Evolutionary conservation across 1,140 invertebrate genomes (phyloP), one percentile per base, ranked within the genome.

Genomic region (Lutraria rhynchaena): DNA sequence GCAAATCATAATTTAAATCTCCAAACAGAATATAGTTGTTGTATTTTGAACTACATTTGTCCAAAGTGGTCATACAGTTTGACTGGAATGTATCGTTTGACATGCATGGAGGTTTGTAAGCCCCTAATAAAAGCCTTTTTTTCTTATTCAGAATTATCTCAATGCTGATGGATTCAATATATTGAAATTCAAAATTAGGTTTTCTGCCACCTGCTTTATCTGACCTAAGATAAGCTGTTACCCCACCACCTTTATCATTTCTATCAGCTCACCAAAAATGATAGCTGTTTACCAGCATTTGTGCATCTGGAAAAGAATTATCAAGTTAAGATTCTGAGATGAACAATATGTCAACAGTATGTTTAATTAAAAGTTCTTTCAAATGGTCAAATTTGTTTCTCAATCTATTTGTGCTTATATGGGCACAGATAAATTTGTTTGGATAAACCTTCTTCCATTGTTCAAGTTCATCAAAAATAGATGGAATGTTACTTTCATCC

Each of bases 251-350:
- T 13, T 69, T 11, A 33, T 11, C 4, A n/a, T 27, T 69, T 49
- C 37, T 69, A n/a, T 69, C 65, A 3, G 65, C 65, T 3, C 41
- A 44, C 65, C 65, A 69, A 7, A 69, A 49, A 51, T 46, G 44
- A 41, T 63, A 63, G 35, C 22, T 19, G 29, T 69, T 27, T 13
- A 69, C 65, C 37, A 9, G 5, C 3, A 27, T 29, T 51, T 69
- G 65, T 49, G 65, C 65, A 51, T 69, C 65, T n/a, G 65, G 65
- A 69, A 69, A 69, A 69, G 41, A 24, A n/a, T 27, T 13, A 69
- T 69, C 65, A 41, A 69, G 9, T 51, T 49, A 49, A 17, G 65
- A 49, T 69, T 49, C 65, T 69, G 44, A 19, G 4, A 69, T 24
- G 33, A 69, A 69, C 17, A 69, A 51, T 11, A 63, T 4, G 22